Percentiles rank a stretch among this genome's conserved stretches.
Conservation (phyloP, 2,797 vertebrate species). For the Schizothorax lantsangensis region DNA sequence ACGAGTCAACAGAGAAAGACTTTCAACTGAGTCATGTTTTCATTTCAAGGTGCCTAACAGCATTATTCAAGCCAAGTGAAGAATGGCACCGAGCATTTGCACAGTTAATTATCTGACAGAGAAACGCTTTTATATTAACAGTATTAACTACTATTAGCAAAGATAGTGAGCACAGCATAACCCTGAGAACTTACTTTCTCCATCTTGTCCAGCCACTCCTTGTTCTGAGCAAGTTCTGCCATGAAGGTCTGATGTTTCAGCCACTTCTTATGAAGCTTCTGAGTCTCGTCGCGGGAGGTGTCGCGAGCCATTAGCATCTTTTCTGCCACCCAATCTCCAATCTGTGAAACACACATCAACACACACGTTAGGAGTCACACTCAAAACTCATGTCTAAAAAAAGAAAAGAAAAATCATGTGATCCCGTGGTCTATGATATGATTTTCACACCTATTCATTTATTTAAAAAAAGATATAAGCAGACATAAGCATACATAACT, state of each 20-base stretch:
- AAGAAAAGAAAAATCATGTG: neutral
- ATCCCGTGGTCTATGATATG: neutral
- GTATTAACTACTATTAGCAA: neutral
- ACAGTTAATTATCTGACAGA: neutral
- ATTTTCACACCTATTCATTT: neutral
- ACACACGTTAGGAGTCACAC: conserved; percentile 7
- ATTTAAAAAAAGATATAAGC: neutral
- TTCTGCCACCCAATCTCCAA: conserved; percentile 85
- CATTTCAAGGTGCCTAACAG: neutral
- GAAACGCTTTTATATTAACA: neutral
- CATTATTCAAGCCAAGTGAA: neutral
- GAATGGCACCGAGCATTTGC: neutral
- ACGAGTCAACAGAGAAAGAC: conserved; percentile 24
- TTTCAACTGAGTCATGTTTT: conserved; percentile 9
- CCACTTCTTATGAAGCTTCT: conserved; percentile 91
- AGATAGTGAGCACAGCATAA: neutral
- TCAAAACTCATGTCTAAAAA: neutral
- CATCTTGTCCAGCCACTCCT: conserved; percentile 92
- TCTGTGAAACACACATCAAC: conserved; percentile 65
- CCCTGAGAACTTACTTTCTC: conserved; percentile 83
- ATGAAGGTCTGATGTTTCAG: conserved; percentile 92
- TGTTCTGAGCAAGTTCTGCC: conserved; percentile 91
- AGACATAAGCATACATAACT: too few species aligned
- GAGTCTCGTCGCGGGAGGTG: conserved; percentile 82
- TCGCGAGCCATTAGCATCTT: conserved; percentile 91